Evolutionary conservation across 1,140 invertebrate genomes (phyloP).

Genomic region (Homarus americanus): DNA sequence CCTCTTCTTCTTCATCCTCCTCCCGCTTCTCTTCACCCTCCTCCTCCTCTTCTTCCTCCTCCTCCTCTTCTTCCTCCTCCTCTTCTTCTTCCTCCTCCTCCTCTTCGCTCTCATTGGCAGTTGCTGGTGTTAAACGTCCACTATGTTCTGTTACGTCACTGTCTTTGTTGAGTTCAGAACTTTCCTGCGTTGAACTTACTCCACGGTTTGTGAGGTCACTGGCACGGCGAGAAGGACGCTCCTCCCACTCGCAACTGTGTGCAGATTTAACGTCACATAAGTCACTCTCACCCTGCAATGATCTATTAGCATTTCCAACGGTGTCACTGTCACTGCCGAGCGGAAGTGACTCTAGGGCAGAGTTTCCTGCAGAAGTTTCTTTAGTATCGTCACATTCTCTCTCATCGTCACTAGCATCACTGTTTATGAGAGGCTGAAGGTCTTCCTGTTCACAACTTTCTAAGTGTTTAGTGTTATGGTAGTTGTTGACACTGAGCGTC

Average conservation of each 20-base stretch:
- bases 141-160: not conserved
- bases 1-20: not conserved
- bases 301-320: not conserved
- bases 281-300: not conserved
- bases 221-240: not conserved
- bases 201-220: not conserved
- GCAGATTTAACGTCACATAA: not conserved
- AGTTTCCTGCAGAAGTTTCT: not conserved
- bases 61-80: not conserved
- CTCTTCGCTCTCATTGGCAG: not conserved
- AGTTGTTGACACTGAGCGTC: not conserved
- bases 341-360: not conserved
- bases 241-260: not conserved
- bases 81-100: not conserved
- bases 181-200: not conserved
- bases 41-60: not conserved
- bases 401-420: not conserved
- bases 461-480: not conserved
- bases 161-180: not conserved
- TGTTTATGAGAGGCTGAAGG: not conserved
- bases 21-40: not conserved
- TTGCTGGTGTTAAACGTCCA: no score
- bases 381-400: not conserved
- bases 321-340: not conserved
- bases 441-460: not conserved